phyloP scores from a whole-genome alignment of 1,140 invertebrate genomes.

The Aphis gossypii region DNA sequence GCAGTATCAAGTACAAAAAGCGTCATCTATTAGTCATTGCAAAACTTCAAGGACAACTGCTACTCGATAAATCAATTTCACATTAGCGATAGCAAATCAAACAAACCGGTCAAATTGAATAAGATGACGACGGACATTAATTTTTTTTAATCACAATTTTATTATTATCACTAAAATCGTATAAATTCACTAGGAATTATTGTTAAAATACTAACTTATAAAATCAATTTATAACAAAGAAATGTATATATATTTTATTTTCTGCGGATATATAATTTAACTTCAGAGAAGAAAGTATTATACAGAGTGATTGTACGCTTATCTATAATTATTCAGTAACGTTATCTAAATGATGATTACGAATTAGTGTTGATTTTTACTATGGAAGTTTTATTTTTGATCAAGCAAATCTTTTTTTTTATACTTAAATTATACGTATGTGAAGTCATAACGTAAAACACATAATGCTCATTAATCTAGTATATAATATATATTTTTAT shows the following conservation, averaged over 20 bases:
- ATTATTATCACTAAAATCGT: not conserved
- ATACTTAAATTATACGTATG: not conserved
- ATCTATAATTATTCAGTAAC: not conserved
- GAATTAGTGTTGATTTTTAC: not conserved
- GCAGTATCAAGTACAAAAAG: not conserved
- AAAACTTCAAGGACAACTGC: constrained; percentile 18
- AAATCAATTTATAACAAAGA: not conserved
- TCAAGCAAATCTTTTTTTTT: not conserved
- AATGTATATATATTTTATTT: not conserved
- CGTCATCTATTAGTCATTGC: constrained; percentile 39
- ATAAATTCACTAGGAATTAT: not conserved
- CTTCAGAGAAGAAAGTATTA: not conserved
- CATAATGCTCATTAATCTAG: not conserved
- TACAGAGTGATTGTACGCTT: not conserved
- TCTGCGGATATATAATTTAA: not conserved
- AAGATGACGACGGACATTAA: not conserved
- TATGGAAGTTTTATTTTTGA: not conserved
- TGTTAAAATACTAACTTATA: not conserved
- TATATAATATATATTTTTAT: not conserved
- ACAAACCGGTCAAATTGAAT: constrained; percentile 32
- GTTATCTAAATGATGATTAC: not conserved
- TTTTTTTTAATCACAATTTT: not conserved
- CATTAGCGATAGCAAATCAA: constrained; percentile 34
- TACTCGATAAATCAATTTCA: constrained; percentile 21
- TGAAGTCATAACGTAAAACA: not conserved